Percentiles rank a stretch among this genome's conserved stretches.
phyloP scores from a whole-genome alignment of 2,113 vertebrate genomes.

The Tenrec ecaudatus region DNA sequence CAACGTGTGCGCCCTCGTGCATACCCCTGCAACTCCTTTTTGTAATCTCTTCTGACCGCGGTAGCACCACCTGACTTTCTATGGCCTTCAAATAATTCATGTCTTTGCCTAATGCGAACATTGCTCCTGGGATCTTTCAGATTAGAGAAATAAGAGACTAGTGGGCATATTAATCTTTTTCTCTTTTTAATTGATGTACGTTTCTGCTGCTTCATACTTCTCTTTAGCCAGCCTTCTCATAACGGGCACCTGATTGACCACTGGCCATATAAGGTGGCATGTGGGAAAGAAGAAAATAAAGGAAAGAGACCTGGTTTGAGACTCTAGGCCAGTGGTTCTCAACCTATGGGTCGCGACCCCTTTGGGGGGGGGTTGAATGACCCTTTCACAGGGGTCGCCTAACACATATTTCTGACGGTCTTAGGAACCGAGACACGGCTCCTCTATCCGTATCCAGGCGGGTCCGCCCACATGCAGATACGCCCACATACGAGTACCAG shows the following conservation, averaged over 20 bases:
- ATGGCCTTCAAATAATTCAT: not conserved
- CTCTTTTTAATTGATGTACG: not conserved
- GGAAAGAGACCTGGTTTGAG: not conserved
- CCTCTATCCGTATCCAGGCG: too few relatives aligned
- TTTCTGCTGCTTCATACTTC: constrained; percentile 13
- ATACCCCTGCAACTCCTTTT: not conserved
- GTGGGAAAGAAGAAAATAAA: not conserved
- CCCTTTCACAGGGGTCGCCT: too few relatives aligned
- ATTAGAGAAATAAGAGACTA: not conserved
- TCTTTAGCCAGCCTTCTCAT: not conserved
- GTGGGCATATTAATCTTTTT: not conserved
- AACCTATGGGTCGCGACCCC: too few relatives aligned
- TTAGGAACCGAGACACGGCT: too few relatives aligned
- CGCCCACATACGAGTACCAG: too few relatives aligned
- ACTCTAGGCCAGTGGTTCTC: too few relatives aligned
- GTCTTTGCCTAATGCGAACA: not conserved
- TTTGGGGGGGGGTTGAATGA: too few relatives aligned
- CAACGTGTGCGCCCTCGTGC: too few relatives aligned
- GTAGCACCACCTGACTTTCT: not conserved
- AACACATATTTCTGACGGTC: too few relatives aligned
- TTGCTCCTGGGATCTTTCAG: not conserved
- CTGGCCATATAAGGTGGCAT: too few relatives aligned
- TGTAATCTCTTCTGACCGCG: not conserved
- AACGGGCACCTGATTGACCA: too few relatives aligned
- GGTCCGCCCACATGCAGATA: too few relatives aligned